These are phyloP conservation scores for Scylla paramamosain DNA, from an alignment of 1,140 invertebrate species.

Conservation along the genomic window DNA sequence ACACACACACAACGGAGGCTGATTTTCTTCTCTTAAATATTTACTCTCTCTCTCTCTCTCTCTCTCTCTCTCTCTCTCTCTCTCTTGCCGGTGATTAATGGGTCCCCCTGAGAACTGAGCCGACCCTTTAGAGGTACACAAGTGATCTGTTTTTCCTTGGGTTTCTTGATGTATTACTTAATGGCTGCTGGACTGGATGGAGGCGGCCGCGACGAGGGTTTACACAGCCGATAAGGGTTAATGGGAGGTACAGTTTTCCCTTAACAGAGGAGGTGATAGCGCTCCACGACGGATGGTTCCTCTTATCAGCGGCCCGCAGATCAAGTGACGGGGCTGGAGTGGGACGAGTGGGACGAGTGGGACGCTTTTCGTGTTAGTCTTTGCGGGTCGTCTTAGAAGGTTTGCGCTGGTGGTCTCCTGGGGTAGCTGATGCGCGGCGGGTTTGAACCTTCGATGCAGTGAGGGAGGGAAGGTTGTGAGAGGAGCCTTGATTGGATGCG, in stretches of 20 bases:
- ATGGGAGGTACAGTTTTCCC: slow-evolving; percentile 16
- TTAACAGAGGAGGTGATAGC: slow-evolving; percentile 13
- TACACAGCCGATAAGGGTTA: slow-evolving; percentile 13
- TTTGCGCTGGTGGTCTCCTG: background rate
- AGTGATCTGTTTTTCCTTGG: slow-evolving; percentile 14
- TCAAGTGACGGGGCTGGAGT: background rate
- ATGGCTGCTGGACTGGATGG: background rate
- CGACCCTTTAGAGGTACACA: background rate
- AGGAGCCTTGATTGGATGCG: background rate
- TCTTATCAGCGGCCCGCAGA: background rate
- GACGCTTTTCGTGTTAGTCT: too few species aligned
- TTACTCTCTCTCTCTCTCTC: background rate
- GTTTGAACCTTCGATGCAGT: background rate
- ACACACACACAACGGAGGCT: too few species aligned
- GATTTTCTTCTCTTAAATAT: too few species aligned
- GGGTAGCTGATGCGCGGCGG: too few species aligned
- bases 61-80: slow-evolving; percentile 20
- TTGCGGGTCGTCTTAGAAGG: background rate
- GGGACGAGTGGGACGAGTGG: too few species aligned
- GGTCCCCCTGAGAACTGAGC: background rate
- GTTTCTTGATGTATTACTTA: slow-evolving; percentile 16
- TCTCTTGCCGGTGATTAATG: background rate
- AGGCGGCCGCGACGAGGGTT: background rate
- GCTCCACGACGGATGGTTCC: background rate
- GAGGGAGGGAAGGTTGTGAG: background rate